Evolutionary conservation across 2,113 vertebrate genomes (phyloP).

Genomic region (Phainopepla nitens): DNA sequence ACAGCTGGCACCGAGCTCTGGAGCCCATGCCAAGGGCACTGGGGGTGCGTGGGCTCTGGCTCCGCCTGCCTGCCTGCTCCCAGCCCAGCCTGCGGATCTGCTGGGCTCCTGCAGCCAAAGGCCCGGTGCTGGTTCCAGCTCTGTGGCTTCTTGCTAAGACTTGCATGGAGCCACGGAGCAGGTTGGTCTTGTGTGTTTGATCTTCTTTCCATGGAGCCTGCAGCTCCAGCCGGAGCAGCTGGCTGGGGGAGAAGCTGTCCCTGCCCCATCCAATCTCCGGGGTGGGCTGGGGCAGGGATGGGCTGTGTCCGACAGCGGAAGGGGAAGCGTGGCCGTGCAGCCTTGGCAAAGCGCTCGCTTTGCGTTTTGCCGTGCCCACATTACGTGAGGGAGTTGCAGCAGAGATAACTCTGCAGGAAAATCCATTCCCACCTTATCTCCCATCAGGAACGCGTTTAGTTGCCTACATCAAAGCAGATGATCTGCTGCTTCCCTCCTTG

Average conservation of each 20-base stretch:
- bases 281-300: neutral
- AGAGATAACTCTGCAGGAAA: neutral
- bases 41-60: neutral
- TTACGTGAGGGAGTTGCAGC: neutral
- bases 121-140: neutral
- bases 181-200: constrained; percentile 15
- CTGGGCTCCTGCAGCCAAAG: neutral
- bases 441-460: neutral
- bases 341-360: neutral
- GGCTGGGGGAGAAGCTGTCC: neutral
- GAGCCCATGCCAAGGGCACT: neutral
- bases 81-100: neutral
- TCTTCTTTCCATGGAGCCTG: neutral
- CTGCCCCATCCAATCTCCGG: accelerated
- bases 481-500: neutral
- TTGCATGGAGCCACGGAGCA: constrained; percentile 21
- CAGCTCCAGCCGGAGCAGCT: neutral
- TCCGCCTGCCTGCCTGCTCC: neutral
- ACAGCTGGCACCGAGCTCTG: neutral
- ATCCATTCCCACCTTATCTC: constrained; percentile 42
- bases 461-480: constrained; percentile 8
- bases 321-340: neutral
- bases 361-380: neutral
- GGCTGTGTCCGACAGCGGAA: accelerated
- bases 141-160: constrained; percentile 29